Evolutionary conservation across 1,140 invertebrate species (phyloP).

Genomic region (Eupeodes corollae): DNA sequence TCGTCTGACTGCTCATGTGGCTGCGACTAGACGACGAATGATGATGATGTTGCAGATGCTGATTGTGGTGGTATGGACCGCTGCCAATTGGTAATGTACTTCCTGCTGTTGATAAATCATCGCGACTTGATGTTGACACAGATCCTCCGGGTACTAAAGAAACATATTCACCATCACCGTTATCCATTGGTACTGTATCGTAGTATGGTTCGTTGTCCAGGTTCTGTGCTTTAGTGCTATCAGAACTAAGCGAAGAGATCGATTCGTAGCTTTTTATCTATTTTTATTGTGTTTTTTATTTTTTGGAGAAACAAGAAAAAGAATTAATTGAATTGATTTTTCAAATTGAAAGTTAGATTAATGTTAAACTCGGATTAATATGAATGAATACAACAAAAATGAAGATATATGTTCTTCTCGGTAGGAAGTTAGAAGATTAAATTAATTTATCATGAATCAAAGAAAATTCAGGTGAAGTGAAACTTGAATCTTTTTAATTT

Average conservation of each 20-base stretch:
- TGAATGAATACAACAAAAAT: too few species aligned
- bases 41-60: neutral
- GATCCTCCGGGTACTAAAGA: constrained; percentile 54
- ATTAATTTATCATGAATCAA: too few species aligned
- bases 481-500: too few species aligned
- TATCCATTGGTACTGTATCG: constrained; percentile 67
- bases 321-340: neutral
- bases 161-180: constrained; percentile 64
- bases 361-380: too few species aligned
- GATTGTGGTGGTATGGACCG: neutral
- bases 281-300: too few species aligned
- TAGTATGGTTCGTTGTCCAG: constrained; percentile 62
- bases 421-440: too few species aligned
- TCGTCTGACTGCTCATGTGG: constrained; percentile 30
- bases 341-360: neutral
- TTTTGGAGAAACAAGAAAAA: constrained; percentile 4
- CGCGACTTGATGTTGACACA: constrained; percentile 48
- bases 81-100: constrained; percentile 43
- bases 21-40: constrained; percentile 1
- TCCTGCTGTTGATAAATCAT: constrained; percentile 47
- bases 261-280: constrained; percentile 52
- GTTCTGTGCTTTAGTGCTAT: constrained; percentile 29
- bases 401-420: too few species aligned
- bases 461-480: too few species aligned
- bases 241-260: constrained; percentile 44